Percentiles rank a stretch among this genome's conserved stretches.
phyloP scores from a whole-genome alignment of 2,113 vertebrate genomes.

The Agelaius tricolor region DNA sequence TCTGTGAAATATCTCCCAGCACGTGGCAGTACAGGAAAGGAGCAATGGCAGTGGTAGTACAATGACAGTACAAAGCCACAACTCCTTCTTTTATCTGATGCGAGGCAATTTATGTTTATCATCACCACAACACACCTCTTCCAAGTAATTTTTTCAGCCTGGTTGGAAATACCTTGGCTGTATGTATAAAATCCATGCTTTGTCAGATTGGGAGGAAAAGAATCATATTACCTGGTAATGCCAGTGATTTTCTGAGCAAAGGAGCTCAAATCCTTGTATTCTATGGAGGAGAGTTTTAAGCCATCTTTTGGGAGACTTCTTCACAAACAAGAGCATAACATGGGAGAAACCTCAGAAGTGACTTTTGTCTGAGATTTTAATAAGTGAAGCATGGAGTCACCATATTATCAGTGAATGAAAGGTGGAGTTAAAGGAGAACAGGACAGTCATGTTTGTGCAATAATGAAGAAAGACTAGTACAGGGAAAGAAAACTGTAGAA shows the following conservation, averaged over 20 bases:
- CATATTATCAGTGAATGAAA: neutral
- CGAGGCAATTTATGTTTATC: neutral
- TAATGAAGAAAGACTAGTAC: neutral
- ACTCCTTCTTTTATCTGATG: neutral
- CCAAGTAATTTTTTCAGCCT: neutral
- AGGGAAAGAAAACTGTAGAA: neutral
- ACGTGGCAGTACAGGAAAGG: neutral
- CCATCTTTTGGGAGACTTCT: neutral
- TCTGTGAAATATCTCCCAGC: neutral
- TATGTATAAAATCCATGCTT: neutral
- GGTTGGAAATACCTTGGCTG: neutral
- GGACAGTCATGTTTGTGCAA: rapidly evolving
- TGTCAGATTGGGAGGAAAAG: neutral
- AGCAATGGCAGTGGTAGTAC: neutral
- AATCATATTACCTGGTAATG: neutral
- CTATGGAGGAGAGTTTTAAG: neutral
- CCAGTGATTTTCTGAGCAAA: neutral
- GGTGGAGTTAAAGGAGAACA: neutral
- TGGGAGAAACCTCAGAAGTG: neutral
- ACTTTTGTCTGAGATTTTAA: neutral
- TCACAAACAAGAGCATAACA: neutral
- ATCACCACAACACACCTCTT: neutral
- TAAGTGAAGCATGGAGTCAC: neutral
- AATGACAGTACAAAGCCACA: neutral
- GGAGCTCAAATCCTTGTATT: neutral